Percentiles rank a stretch among this genome's conserved stretches.
Evolutionary conservation across 2,113 vertebrate genomes (phyloP).

Genomic region (Bos indicus): DNA sequence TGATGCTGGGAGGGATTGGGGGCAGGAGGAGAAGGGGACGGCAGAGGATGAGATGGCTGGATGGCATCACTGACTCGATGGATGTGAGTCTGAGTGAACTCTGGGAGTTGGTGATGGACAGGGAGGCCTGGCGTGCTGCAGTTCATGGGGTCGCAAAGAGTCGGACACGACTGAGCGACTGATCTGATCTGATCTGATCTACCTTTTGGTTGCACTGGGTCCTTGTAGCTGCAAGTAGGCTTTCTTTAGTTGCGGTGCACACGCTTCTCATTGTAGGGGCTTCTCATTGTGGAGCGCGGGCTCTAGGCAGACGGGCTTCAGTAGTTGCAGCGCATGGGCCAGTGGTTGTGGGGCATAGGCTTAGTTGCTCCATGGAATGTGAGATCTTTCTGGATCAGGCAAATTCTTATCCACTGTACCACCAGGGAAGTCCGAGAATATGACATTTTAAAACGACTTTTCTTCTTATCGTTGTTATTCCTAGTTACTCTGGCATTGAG

Average conservation of each 20-base stretch:
- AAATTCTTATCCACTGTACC: not conserved
- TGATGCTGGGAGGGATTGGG: too few relatives aligned
- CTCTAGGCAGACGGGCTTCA: not conserved
- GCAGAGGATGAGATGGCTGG: too few relatives aligned
- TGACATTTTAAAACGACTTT: not conserved
- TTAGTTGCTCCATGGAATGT: not conserved
- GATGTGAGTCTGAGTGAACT: too few relatives aligned
- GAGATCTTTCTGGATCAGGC: not conserved
- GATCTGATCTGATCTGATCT: not conserved
- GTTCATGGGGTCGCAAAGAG: too few relatives aligned
- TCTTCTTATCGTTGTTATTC: not conserved
- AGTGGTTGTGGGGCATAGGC: not conserved
- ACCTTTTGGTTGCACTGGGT: not conserved
- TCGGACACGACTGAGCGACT: too few relatives aligned
- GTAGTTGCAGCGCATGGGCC: not conserved
- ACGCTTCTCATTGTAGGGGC: not conserved
- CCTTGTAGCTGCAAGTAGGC: not conserved
- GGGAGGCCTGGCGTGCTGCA: too few relatives aligned
- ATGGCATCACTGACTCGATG: too few relatives aligned
- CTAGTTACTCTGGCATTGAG: not conserved
- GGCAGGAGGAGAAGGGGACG: too few relatives aligned
- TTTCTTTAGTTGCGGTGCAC: not conserved
- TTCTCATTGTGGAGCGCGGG: fast-evolving
- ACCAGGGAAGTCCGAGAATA: not conserved
- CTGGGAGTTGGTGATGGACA: too few relatives aligned